A percentile compares a stretch with the other conserved stretches of the same genome.
These are phyloP conservation scores for Lissocephala sabroskyi DNA, from an alignment of 2,888 invertebrate genomes.

Conservation along the genomic window DNA sequence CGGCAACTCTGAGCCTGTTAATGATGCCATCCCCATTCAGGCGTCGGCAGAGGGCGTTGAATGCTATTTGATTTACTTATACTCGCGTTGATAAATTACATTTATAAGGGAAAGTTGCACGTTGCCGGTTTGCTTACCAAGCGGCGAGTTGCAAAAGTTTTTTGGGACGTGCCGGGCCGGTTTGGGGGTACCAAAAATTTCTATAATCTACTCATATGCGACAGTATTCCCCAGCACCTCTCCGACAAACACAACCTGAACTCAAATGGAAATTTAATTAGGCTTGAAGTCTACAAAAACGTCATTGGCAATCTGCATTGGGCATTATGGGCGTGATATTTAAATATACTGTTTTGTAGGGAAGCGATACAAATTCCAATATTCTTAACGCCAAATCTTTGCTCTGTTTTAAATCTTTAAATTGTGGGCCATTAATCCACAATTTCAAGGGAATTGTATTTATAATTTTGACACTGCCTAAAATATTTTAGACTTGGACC, in stretches of 20 bases:
- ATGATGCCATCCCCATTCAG: constrained; percentile 18
- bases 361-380: too few relatives aligned
- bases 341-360: too few relatives aligned
- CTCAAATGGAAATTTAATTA: constrained; percentile 60
- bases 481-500: too few relatives aligned
- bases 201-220: constrained; percentile 63
- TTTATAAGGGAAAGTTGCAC: too few relatives aligned
- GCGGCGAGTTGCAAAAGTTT: constrained; percentile 55
- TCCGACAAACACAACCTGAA: too few relatives aligned
- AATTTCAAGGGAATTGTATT: too few relatives aligned
- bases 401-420: too few relatives aligned
- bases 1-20: constrained; percentile 18
- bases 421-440: too few relatives aligned
- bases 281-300: constrained; percentile 46
- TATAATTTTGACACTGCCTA: too few relatives aligned
- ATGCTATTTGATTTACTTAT: constrained; percentile 66
- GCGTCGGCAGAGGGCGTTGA: constrained; percentile 36
- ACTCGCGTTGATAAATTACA: constrained; percentile 64
- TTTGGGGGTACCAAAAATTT: constrained; percentile 17
- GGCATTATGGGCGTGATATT: too few relatives aligned
- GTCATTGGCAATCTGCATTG: constrained; percentile 32
- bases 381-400: too few relatives aligned
- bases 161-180: background rate
- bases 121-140: constrained; percentile 6
- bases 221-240: constrained; percentile 37